These are phyloP conservation scores for Neodiprion virginianus DNA, from an alignment of 1,140 invertebrate genomes.

Conservation along the genomic window DNA sequence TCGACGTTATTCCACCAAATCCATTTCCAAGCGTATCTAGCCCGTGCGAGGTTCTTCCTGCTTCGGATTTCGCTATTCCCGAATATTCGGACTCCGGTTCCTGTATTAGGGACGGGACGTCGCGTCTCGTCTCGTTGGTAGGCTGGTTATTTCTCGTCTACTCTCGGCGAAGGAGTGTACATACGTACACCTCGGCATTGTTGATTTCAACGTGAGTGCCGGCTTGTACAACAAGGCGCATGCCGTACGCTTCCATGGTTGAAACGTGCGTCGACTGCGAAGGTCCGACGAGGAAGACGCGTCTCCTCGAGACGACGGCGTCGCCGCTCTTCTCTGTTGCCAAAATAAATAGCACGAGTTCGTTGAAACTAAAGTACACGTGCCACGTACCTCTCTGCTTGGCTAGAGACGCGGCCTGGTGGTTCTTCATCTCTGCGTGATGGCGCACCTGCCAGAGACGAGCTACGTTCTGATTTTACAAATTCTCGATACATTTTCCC, in stretches of 20 bases:
- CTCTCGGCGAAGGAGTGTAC: not conserved
- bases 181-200: not conserved
- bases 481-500: not conserved
- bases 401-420: constrained; percentile 1
- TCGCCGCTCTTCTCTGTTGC: not conserved
- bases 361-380: constrained; percentile 3
- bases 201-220: not conserved
- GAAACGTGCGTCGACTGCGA: constrained; percentile 1
- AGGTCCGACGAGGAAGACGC: not conserved
- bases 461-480: not conserved
- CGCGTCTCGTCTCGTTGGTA: constrained; percentile 30
- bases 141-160: constrained; percentile 34
- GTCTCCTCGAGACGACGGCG: not conserved
- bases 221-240: constrained; percentile 18
- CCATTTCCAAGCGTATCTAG: too few species aligned
- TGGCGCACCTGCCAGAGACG: not conserved
- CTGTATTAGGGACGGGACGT: too few species aligned
- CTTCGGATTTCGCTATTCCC: too few species aligned
- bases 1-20: too few species aligned
- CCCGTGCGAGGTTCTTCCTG: too few species aligned
- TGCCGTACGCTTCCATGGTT: constrained; percentile 26
- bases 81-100: too few species aligned
- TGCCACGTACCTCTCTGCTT: not conserved
- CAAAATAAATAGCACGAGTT: constrained; percentile 16
- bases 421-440: constrained; percentile 1